Conservation (phyloP, 2,888 invertebrate genomes). For the Pantelozetes paolii region DNA sequence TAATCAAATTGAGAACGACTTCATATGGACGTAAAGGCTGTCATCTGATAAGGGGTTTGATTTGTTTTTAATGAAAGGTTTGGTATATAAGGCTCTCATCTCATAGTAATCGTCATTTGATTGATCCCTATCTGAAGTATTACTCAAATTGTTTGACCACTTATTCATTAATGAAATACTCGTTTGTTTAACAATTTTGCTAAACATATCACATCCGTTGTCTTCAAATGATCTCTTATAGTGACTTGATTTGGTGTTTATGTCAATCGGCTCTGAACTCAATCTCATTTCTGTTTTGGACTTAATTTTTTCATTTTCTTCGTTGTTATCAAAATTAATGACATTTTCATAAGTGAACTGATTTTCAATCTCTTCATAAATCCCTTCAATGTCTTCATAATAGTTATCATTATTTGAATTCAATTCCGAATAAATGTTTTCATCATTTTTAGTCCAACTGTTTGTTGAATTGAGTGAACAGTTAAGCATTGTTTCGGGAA, state of each 20-base stretch:
- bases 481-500: slow-evolving; percentile 27
- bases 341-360: too few relatives aligned
- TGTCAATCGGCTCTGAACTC: background rate
- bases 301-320: too few relatives aligned
- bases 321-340: too few relatives aligned
- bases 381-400: background rate
- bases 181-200: background rate
- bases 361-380: too few relatives aligned
- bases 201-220: slow-evolving; percentile 18
- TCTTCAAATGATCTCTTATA: background rate
- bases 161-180: slow-evolving; percentile 6
- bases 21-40: background rate
- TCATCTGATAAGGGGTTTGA: background rate
- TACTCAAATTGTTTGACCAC: background rate
- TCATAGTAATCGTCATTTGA: background rate
- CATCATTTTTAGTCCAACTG: background rate
- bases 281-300: background rate
- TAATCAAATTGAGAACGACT: slow-evolving; percentile 3
- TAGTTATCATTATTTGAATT: background rate
- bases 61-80: background rate
- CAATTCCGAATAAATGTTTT: slow-evolving; percentile 18
- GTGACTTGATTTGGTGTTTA: background rate
- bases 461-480: background rate
- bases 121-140: background rate
- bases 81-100: slow-evolving; percentile 1